phyloP scores from a whole-genome alignment of 30 jellyfish, hydroid and myxozoan species.

The Turritopsis dohrnii region DNA sequence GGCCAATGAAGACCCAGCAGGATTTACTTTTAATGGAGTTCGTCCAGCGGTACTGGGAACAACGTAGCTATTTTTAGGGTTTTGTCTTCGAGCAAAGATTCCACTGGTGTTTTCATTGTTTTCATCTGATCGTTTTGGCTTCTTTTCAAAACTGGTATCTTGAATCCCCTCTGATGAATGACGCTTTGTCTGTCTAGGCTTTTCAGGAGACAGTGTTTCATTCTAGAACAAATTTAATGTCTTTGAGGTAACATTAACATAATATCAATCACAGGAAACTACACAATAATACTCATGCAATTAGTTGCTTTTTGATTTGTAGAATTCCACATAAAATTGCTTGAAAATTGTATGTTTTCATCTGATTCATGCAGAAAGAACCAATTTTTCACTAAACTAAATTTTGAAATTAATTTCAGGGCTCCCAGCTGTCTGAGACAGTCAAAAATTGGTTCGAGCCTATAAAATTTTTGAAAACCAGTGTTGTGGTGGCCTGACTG shows the following conservation, averaged over 20 bases:
- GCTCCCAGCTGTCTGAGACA: no score
- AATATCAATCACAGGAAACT: no score
- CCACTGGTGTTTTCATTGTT: not conserved
- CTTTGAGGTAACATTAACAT: no score
- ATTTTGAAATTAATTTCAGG: no score
- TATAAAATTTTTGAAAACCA: no score
- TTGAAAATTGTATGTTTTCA: no score
- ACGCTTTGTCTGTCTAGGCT: slow-evolving; percentile 6
- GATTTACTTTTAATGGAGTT: slow-evolving; percentile 13
- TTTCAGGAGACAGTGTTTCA: slow-evolving; percentile 14
- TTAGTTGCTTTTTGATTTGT: not conserved
- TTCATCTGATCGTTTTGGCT: slow-evolving; percentile 1
- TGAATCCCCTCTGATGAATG: slow-evolving; percentile 32
- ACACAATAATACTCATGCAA: no score
- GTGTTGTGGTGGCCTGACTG: no score
- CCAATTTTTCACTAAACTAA: no score
- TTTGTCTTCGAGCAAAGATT: not conserved
- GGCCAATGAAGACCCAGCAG: slow-evolving; percentile 5
- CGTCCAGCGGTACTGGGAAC: slow-evolving; percentile 27
- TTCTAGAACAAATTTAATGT: not conserved
- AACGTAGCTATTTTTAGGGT: not conserved
- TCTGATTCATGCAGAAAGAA: no score
- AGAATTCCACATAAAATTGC: no score
- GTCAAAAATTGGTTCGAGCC: no score
- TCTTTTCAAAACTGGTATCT: slow-evolving; percentile 32